Evolutionary conservation across 2,797 vertebrate genomes (phyloP).

Genomic region (Varecia variegata): DNA sequence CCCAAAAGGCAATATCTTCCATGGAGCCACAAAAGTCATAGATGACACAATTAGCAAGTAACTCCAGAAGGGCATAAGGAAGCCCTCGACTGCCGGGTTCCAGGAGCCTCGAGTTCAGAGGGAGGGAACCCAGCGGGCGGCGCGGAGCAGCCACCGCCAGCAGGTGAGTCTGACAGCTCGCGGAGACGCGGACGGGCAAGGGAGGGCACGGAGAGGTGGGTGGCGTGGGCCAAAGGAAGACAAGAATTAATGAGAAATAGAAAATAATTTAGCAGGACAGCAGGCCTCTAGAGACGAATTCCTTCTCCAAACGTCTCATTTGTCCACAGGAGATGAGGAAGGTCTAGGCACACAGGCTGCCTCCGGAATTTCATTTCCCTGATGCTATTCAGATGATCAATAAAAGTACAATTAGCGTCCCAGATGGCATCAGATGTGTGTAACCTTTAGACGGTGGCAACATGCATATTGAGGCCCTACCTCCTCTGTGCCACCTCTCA

Average conservation of each 20-base stretch:
- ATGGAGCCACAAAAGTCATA: background rate
- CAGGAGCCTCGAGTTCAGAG: background rate
- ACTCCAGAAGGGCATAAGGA: background rate
- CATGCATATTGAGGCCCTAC: slow-evolving; percentile 37
- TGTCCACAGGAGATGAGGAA: slow-evolving; percentile 65
- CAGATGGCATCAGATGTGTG: background rate
- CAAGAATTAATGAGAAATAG: slow-evolving; percentile 72
- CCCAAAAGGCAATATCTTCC: background rate
- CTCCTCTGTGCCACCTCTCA: background rate
- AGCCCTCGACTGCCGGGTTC: background rate
- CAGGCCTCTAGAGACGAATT: slow-evolving; percentile 54
- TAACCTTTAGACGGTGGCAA: slow-evolving; percentile 67
- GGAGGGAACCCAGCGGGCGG: background rate
- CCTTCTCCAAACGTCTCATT: slow-evolving; percentile 62
- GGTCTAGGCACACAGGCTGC: slow-evolving; percentile 39
- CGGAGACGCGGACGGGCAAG: background rate
- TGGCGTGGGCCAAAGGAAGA: background rate
- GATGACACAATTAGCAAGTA: slow-evolving; percentile 45
- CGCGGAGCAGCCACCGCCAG: background rate
- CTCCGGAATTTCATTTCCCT: slow-evolving; percentile 62
- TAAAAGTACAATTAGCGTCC: slow-evolving; percentile 66
- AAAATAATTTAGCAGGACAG: slow-evolving; percentile 75
- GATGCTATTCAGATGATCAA: slow-evolving; percentile 66
- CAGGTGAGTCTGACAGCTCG: slow-evolving; percentile 65
- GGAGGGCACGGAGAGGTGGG: background rate